These are phyloP conservation scores for Gasteruption jaculator DNA, from an alignment of 2,888 invertebrate species.

Conservation along the genomic window DNA sequence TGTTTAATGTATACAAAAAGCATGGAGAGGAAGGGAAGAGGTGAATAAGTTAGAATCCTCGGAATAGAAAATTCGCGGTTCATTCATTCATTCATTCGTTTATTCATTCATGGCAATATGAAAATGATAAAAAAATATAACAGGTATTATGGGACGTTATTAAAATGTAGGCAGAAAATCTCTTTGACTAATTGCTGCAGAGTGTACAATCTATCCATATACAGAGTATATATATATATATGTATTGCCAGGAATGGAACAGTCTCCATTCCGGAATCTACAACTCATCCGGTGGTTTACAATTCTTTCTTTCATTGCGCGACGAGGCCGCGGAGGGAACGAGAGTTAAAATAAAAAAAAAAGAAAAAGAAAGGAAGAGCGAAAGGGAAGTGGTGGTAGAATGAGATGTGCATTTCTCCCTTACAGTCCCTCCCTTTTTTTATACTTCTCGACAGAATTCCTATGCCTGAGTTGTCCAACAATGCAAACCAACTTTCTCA, in stretches of 20 bases:
- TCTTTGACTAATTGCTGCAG: slow-evolving; percentile 33
- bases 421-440: slow-evolving; percentile 7
- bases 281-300: slow-evolving; percentile 34
- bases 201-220: slow-evolving; percentile 17
- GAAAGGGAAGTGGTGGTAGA: background rate
- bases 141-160: no score
- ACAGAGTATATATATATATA: slow-evolving; percentile 11
- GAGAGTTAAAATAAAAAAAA: slow-evolving; percentile 2
- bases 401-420: slow-evolving; percentile 14
- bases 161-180: no score
- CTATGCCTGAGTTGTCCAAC: slow-evolving; percentile 39
- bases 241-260: slow-evolving; percentile 28
- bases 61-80: no score
- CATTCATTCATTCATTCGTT: no score
- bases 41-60: no score
- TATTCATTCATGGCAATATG: no score
- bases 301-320: slow-evolving; percentile 31
- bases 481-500: slow-evolving; percentile 48
- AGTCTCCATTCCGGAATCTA: slow-evolving; percentile 34
- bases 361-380: slow-evolving; percentile 10
- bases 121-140: no score
- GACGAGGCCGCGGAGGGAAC: slow-evolving; percentile 18
- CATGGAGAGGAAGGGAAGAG: no score
- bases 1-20: no score
- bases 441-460: slow-evolving; percentile 10